Evolutionary conservation across 2,113 vertebrate species (phyloP).

Genomic region (Sprattus sprattus): DNA sequence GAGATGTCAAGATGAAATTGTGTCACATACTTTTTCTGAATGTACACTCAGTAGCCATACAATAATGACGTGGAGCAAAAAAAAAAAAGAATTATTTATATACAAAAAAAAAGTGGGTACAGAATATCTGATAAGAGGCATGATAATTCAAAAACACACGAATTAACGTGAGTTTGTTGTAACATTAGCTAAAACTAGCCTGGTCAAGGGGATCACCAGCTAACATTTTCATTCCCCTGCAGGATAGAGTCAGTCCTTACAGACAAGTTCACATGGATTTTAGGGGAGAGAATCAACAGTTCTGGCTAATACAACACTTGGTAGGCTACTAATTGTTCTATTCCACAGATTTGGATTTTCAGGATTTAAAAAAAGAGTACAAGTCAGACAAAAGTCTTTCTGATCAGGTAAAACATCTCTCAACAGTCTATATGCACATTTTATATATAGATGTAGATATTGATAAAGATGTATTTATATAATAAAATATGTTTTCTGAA

Average conservation of each 20-base stretch:
- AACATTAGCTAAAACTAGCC: background rate
- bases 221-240: background rate
- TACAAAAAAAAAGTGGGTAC: background rate
- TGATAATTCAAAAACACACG: background rate
- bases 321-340: background rate
- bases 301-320: background rate
- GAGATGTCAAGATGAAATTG: background rate
- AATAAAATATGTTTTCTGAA: constrained; percentile 59
- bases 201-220: background rate
- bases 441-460: constrained; percentile 31
- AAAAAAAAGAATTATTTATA: background rate
- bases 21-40: too few species aligned
- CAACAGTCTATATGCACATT: too few species aligned
- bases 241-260: background rate
- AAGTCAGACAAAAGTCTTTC: constrained; percentile 41
- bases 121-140: background rate
- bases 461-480: constrained; percentile 46
- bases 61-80: background rate
- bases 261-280: background rate
- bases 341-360: constrained; percentile 2
- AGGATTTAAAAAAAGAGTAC: background rate
- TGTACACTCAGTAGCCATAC: background rate
- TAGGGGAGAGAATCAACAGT: background rate
- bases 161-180: too few species aligned
- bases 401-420: too few species aligned